phyloP scores from a whole-genome alignment of 2,797 vertebrate species.

The Stomatorhinus walkeri region DNA sequence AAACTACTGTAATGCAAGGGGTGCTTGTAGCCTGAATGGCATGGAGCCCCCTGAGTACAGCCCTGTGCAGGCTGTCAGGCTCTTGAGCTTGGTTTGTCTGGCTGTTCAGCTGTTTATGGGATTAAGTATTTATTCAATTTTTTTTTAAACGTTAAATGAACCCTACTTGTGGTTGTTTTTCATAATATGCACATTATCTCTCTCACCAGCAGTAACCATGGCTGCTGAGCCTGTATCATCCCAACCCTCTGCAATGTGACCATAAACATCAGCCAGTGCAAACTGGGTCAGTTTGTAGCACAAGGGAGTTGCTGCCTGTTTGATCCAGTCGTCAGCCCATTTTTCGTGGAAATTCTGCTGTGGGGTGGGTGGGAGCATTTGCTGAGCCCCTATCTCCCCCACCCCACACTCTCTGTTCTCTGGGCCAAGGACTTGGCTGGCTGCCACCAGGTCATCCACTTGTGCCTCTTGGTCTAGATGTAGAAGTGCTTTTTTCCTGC shows the following conservation, averaged over 20 bases:
- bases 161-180: background rate
- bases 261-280: background rate
- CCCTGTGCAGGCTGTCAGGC: background rate
- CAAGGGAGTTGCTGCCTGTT: slow-evolving; percentile 15
- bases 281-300: background rate
- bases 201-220: background rate
- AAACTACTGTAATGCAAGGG: background rate
- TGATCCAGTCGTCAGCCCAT: background rate
- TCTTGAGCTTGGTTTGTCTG: background rate
- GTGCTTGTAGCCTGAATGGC: background rate
- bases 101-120: background rate
- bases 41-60: background rate
- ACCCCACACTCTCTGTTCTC: slow-evolving; percentile 33
- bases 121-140: background rate
- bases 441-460: slow-evolving; percentile 14
- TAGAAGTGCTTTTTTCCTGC: background rate
- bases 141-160: background rate
- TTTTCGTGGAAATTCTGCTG: background rate
- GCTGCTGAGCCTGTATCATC: background rate
- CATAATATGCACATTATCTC: background rate
- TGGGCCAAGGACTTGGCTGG: slow-evolving; percentile 36
- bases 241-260: background rate
- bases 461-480: background rate
- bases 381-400: slow-evolving; percentile 33
- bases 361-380: slow-evolving; percentile 18